Base-by-base conservation (phyloP, 1,140 invertebrate species). In the Phymorhynchus buccinoides region DNA sequence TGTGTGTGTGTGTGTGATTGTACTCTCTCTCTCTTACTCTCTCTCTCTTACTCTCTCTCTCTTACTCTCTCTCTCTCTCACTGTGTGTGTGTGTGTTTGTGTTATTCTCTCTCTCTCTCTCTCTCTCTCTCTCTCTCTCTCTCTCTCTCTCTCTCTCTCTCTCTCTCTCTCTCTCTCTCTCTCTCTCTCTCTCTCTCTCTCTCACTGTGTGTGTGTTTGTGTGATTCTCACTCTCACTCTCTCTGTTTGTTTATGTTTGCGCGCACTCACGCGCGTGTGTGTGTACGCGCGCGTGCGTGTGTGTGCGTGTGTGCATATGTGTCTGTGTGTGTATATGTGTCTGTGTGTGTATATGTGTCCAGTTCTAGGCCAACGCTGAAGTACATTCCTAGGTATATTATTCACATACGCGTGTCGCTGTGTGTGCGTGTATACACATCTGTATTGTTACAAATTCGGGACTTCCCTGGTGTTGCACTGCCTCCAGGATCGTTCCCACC, bases 101-200 rank as follows among this genome's bases (percentile, higher is more conserved):
- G 35, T 68, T 77, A 32, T 44, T 0, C 85, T 86, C 62, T 66
- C 62, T 66, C 62, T 66, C 62, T 66, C 62, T 66, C 62, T 66
- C 62, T 66, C 62, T 66, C 62, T 66, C 62, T 66, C 62, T 27
- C 62, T 66, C 62, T 66, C 62, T 66, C 62, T 66, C 62, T 66
- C 7, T 66, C 62, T 27, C 7, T 66, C 62, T 66, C 62, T 66
- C 62, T 66, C 62, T 66, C 62, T 27, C 62, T 66, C 62, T 66
- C 62, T 66, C 62, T 27, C 62, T 66, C 62, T 66, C 62, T 66
- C 62, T 66, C 62, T 66, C 62, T 66, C 62, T 27, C 62, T 66
- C 62, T 66, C 62, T 66, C 62, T 66, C 62, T 27, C 7, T 27
- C 62, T 27, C 62, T 27, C 62, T 66, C 62, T 66, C 62, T 66